Conservation (phyloP, 2,797 vertebrate genomes). For the Clamator glandarius region DNA sequence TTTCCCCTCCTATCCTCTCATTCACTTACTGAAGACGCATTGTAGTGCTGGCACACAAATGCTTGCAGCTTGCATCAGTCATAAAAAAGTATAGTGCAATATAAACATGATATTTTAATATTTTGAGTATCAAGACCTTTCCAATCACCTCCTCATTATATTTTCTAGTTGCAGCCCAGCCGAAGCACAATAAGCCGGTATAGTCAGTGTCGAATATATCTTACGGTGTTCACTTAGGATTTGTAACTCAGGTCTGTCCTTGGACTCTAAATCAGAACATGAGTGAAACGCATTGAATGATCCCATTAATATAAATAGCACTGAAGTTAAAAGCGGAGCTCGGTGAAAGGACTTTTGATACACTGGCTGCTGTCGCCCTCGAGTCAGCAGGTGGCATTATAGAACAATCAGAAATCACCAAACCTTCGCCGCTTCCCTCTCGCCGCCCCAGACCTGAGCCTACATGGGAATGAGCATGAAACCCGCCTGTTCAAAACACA, state of each 20-base stretch:
- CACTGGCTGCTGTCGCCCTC: conserved; percentile 22
- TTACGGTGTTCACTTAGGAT: not conserved
- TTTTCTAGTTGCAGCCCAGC: not conserved
- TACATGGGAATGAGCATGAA: conserved; percentile 46
- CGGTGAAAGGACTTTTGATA: conserved; percentile 55
- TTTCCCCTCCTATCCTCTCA: not conserved
- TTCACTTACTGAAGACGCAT: not conserved
- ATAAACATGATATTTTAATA: not conserved
- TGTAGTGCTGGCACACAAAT: not conserved
- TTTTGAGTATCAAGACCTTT: not conserved
- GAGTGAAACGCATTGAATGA: conserved; percentile 44
- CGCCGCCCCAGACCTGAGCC: conserved; percentile 32
- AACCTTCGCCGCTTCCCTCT: not conserved
- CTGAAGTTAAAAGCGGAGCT: conserved; percentile 49
- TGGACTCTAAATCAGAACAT: conserved; percentile 48
- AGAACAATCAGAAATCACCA: conserved; percentile 56
- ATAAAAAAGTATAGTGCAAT: not conserved
- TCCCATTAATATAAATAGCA: conserved; percentile 67
- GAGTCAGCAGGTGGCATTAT: conserved; percentile 69
- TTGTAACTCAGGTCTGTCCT: conserved; percentile 44
- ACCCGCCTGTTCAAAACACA: conserved; percentile 5
- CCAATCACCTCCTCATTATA: not conserved
- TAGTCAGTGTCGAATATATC: not conserved
- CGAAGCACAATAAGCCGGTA: not conserved
- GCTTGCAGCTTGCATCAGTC: not conserved